phyloP scores from a whole-genome alignment of 2,113 vertebrate genomes.

The Stictonetta naevosa region DNA sequence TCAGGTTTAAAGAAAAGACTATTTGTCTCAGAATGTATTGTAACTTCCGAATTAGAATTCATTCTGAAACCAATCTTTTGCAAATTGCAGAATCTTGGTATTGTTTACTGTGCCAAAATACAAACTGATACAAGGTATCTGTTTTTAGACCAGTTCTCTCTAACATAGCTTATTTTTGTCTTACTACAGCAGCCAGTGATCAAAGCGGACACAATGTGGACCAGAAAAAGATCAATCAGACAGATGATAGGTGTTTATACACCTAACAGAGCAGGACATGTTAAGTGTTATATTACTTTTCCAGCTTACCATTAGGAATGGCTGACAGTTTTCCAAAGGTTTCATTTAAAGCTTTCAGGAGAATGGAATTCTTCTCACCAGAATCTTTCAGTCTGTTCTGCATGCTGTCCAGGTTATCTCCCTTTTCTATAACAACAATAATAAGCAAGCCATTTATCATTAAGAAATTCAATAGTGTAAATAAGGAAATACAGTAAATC shows the following conservation, averaged over 20 bases:
- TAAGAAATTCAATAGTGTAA: neutral
- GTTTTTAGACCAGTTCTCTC: neutral
- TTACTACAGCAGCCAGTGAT: neutral
- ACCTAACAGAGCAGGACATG: neutral
- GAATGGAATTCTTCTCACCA: constrained; percentile 82
- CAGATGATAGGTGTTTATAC: neutral
- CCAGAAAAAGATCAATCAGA: neutral
- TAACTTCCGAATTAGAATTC: neutral
- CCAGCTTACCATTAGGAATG: constrained; percentile 88
- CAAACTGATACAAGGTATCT: neutral
- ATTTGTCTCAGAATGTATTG: neutral
- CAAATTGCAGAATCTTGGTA: neutral
- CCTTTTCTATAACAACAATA: constrained; percentile 79
- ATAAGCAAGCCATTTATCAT: neutral
- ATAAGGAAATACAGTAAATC: neutral
- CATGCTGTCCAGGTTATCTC: constrained; percentile 77
- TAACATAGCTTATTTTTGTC: neutral
- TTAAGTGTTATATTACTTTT: neutral
- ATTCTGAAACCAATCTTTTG: neutral
- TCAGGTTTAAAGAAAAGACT: neutral
- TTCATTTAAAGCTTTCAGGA: constrained; percentile 87
- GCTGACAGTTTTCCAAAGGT: constrained; percentile 86
- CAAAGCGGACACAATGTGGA: neutral
- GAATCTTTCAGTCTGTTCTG: constrained; percentile 85
- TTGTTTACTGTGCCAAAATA: neutral